Base-by-base conservation (phyloP, 2,797 vertebrate genomes). In the Podarcis siculus region DNA sequence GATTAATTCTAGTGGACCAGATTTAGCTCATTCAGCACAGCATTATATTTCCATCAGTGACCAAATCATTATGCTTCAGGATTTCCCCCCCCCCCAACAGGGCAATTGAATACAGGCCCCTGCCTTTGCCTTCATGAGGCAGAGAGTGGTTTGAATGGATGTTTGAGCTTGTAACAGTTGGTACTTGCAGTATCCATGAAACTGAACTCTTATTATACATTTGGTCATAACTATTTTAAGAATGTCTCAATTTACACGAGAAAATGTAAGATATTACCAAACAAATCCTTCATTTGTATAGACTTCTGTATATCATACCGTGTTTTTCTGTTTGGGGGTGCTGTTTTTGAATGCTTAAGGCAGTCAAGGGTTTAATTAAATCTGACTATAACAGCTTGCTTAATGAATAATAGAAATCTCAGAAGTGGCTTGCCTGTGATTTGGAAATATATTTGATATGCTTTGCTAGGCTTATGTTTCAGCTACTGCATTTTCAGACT, bases 371-470 rank as follows among this genome's bases (percentile, higher is more conserved):
- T 39, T 79, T 84, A 79, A 88, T 89, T 75, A 85, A 80, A 81
- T 85, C 37, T 85, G 69, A 66, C 78, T 80, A 55, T 83, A 89
- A 81, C 83, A 85, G 83, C n/a, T 79, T 85, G 55, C 39, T 15
- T 81, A 76, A 86, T 77, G 78, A 86, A 82, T 89, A 82, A 89
- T 76, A 49, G 88, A 82, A 67, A 37, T 58, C 42, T 55, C 69
- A 81, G 86, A 82, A 75, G 61, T 66, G 32, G 25, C 55, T 66
- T 73, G 77, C 58, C 39, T 64, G 69, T 64, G 35, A 37, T 83
- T 73, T 78, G 61, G 55, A 83, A 83, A 83, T 83, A 71, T 82
- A 77, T 67, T 82, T 9, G 17, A 25, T 71, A 39, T 76, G 61
- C 58, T 71, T 83, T 88, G 71, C 37, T 82, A 86, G 39, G 13